Conservation (phyloP, 2,888 invertebrate species). For the Aphrophora alni region DNA sequence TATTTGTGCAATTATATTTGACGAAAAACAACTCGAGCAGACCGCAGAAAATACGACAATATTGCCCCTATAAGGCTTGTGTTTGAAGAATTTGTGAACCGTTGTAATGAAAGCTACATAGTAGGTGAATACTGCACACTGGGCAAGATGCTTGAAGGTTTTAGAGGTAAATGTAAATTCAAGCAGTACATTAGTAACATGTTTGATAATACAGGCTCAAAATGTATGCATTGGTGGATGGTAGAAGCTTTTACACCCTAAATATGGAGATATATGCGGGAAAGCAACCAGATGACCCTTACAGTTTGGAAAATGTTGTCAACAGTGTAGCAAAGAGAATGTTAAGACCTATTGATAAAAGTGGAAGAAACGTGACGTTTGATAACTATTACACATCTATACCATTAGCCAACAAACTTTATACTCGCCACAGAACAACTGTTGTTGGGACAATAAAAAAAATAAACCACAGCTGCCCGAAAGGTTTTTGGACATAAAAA, state of each 20-base stretch:
- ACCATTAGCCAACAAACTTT: slow-evolving; percentile 19
- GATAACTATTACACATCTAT: slow-evolving; percentile 17
- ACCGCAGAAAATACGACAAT: slow-evolving; percentile 46
- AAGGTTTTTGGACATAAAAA: not conserved
- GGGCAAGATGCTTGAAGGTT: slow-evolving; percentile 48
- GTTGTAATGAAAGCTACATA: slow-evolving; percentile 49
- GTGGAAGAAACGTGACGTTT: slow-evolving; percentile 13
- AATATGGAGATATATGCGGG: slow-evolving; percentile 44
- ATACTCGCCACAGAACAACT: slow-evolving; percentile 4
- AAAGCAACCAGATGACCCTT: slow-evolving; percentile 43
- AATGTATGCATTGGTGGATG: slow-evolving; percentile 49
- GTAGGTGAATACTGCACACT: slow-evolving; percentile 46
- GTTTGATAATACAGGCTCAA: slow-evolving; percentile 52
- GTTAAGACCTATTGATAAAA: slow-evolving; percentile 36
- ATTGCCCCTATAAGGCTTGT: slow-evolving; percentile 50
- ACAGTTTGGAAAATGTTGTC: slow-evolving; percentile 31
- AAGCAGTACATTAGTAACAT: slow-evolving; percentile 52
- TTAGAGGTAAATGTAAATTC: slow-evolving; percentile 46
- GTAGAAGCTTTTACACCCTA: slow-evolving; percentile 40
- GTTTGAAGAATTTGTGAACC: slow-evolving; percentile 51
- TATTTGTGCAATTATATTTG: not conserved
- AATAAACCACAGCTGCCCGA: not conserved
- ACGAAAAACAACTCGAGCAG: slow-evolving; percentile 40
- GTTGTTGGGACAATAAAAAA: slow-evolving; percentile 10
- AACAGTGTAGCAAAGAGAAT: slow-evolving; percentile 41